A percentile compares a stretch with the other conserved stretches of the same genome.
phyloP scores from a whole-genome alignment of 2,888 invertebrate genomes.

The Monopis laevigella region DNA sequence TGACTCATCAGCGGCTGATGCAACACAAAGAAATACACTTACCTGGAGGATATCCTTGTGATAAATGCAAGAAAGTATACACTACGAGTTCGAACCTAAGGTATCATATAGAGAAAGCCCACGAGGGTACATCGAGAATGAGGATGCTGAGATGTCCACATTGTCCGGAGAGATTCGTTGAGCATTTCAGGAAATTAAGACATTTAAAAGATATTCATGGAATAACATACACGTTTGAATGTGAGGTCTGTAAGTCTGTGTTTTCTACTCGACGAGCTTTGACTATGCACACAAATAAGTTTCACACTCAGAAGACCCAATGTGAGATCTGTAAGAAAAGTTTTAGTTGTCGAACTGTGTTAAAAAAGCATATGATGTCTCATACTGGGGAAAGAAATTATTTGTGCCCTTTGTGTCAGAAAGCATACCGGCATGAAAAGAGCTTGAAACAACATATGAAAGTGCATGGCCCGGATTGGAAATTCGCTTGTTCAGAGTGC shows the following conservation, averaged over 20 bases:
- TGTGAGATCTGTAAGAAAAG: conserved; percentile 57
- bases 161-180: conserved; percentile 40
- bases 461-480: conserved; percentile 24
- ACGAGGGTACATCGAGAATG: conserved; percentile 37
- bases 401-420: conserved; percentile 50
- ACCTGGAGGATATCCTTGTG: conserved; percentile 45
- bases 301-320: conserved; percentile 44
- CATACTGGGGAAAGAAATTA: conserved; percentile 41
- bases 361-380: conserved; percentile 40
- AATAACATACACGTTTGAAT: conserved; percentile 39
- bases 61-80: conserved; percentile 50
- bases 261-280: conserved; percentile 38
- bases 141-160: conserved; percentile 39
- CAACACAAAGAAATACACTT: conserved; percentile 45
- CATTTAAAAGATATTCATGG: conserved; percentile 44
- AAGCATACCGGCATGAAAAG: conserved; percentile 57
- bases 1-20: conserved; percentile 40
- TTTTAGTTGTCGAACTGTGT: conserved; percentile 43
- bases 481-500: conserved; percentile 34
- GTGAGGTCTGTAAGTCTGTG: conserved; percentile 36
- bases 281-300: conserved; percentile 43
- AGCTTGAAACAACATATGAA: conserved; percentile 49
- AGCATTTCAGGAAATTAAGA: conserved; percentile 44
- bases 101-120: conserved; percentile 39
- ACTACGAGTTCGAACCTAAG: conserved; percentile 47